Base-by-base conservation (phyloP, 2,888 invertebrate genomes). In the Argyresthia albistria region DNA sequence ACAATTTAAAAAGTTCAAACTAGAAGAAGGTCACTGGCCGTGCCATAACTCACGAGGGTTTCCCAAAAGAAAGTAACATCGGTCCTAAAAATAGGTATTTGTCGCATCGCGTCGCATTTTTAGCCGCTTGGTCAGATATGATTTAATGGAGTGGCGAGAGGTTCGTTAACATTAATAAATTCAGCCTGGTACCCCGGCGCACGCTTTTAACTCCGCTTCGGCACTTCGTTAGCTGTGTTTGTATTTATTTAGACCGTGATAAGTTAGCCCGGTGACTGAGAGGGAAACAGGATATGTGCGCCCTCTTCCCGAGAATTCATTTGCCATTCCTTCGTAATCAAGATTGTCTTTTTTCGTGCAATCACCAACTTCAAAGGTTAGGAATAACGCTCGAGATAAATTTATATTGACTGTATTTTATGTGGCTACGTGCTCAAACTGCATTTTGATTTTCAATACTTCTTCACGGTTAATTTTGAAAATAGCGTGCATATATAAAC, bases 141-240 rank as follows among this genome's bases (percentile, higher is more conserved):
- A 83, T 84, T 82, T 77, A 83, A 77, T 76, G 73, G 63, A 73
- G 73, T 72, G 76, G 65, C 70, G 76, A 83, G 74, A 76, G 75
- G 69, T 77, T 81, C 79, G 79, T 83, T 80, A 80, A 70, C 76
- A 77, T 79, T 77, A 73, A 82, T 83, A 81, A 80, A 81, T 80
- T 76, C 76, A 71, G 57, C 67, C 70, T 61, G 25, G 67, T 71
- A 72, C 67, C 67, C 69, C 67, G 66, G 70, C 57, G 69, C 73
- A 70, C 77, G 78, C 75, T 82, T 81, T 83, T 76, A 83, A 81
- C 78, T 80, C 78, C 74, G 74, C 76, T 78, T 83, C 76, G 72
- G 73, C 84, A 82, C 80, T 79, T 83, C 80, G 80, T 86, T 86
- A 84, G 77, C 64, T 63, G 65, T 76, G 73, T 77, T 80, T 79